Percentiles rank a stretch among this genome's conserved stretches.
These are phyloP conservation scores for Cataglyphis altisquamis DNA, from an alignment of 2,888 invertebrate genomes.

Conservation along the genomic window DNA sequence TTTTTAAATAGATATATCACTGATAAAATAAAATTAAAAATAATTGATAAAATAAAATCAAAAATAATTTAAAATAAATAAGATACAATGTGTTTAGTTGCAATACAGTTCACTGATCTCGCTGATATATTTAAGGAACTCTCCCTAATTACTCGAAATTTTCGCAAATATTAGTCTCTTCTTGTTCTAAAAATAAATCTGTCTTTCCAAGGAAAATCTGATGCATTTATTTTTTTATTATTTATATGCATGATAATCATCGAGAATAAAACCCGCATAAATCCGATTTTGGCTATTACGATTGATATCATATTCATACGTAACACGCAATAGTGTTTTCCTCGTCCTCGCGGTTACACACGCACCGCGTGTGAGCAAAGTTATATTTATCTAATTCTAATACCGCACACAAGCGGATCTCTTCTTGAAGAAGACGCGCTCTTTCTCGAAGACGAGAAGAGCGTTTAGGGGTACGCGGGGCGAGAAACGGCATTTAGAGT, in stretches of 20 bases:
- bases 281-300: not conserved
- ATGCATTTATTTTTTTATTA: not conserved
- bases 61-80: not conserved
- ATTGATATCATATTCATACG: slow-evolving; percentile 5
- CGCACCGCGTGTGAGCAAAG: slow-evolving; percentile 16
- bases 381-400: slow-evolving; percentile 81
- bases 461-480: slow-evolving; percentile 17
- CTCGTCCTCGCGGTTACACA: slow-evolving; percentile 46
- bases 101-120: not conserved
- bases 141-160: not conserved
- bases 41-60: not conserved
- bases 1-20: not conserved
- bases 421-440: slow-evolving; percentile 52
- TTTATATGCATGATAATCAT: not conserved
- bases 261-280: not conserved
- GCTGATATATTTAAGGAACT: not conserved
- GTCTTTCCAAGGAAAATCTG: not conserved
- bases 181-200: not conserved
- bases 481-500: slow-evolving; percentile 61
- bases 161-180: not conserved
- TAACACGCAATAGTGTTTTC: slow-evolving; percentile 19
- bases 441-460: slow-evolving; percentile 9
- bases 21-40: slow-evolving; percentile 1
- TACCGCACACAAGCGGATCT: slow-evolving; percentile 57
- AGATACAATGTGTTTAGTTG: not conserved